Evolutionary conservation across 2,888 invertebrate species (phyloP), one percentile per base, ranked within the genome.

Genomic region (Cataglyphis altisquamis): DNA sequence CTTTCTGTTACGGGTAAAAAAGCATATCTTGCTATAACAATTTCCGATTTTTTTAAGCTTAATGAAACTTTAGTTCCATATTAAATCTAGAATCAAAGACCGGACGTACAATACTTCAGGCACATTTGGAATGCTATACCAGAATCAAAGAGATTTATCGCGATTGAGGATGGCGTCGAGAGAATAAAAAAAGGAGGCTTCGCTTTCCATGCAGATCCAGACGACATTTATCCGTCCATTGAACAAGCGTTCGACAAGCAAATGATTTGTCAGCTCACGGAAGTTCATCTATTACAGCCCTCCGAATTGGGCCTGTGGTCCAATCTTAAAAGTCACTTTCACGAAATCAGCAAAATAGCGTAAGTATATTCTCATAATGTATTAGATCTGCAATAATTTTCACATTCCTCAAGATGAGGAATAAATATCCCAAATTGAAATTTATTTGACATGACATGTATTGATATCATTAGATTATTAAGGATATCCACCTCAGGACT

Each of bases 261-360:
- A 48, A 91, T 92, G 82, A 93, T 93, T 62, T 94, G 94, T 68
- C 92, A 93, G 29, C 86, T 94, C 25, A 92, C 93, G 6, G 93
- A 93, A 87, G 91, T 94, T 60, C 93, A 94, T 85, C 66, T 93
- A 8, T 72, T 90, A 21, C 87, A 73, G 9, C 89, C 90, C 25
- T 86, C 88, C 5, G 72, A 73, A 0, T n/a, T 87, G n/a, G 85
- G 62, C 1, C 66, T 92, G 10, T 93, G 87, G 86, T 81, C 84
- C n/a, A 70, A 89, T 21, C 74, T 41, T 12, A 87, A 92, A 21
- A 89, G 92, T 60, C 92, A 92, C 0, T 93, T 94, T 78, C 74
- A 86, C 4, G 94, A 94, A 88, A 86, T 94, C 41, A 67, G 87
- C 5, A 93, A 89, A 86, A 89, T 93, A 9, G 94, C 93, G 93